Percentiles rank a stretch among this genome's conserved stretches.
phyloP scores from a whole-genome alignment of 2,797 vertebrate genomes.

The Gouania willdenowi region DNA sequence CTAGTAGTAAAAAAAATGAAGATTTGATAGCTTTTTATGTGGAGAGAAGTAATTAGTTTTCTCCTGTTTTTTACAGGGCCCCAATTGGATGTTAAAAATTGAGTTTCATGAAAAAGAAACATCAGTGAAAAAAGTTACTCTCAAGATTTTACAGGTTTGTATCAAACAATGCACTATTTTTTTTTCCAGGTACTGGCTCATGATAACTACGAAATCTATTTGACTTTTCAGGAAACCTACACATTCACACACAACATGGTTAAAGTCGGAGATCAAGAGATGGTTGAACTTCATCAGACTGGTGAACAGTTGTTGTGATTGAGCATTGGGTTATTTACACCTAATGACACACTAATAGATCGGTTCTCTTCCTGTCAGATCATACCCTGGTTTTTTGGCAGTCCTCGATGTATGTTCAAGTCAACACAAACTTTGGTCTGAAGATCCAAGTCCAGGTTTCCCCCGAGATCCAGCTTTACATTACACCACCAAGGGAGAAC shows the following conservation, averaged over 20 bases:
- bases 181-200: too few species aligned
- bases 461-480: slow-evolving; percentile 67
- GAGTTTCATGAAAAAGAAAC: slow-evolving; percentile 26
- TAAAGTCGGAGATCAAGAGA: slow-evolving; percentile 26
- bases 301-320: too few species aligned
- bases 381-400: slow-evolving; percentile 65
- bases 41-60: not conserved
- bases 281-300: slow-evolving; percentile 57
- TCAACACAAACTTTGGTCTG: slow-evolving; percentile 59
- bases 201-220: too few species aligned
- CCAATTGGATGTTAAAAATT: slow-evolving; percentile 49
- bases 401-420: slow-evolving; percentile 70
- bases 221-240: slow-evolving; percentile 62
- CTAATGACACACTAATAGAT: not conserved
- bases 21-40: not conserved
- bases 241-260: slow-evolving; percentile 51
- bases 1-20: not conserved
- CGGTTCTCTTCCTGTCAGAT: slow-evolving; percentile 38
- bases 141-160: slow-evolving; percentile 64
- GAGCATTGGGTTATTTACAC: rapidly evolving
- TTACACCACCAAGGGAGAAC: slow-evolving; percentile 40
- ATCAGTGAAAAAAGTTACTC: slow-evolving; percentile 25
- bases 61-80: slow-evolving; percentile 24
- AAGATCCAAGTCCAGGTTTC: slow-evolving; percentile 65
- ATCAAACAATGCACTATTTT: too few species aligned